phyloP scores from a whole-genome alignment of 2,113 vertebrate species.

The Sitta europaea region DNA sequence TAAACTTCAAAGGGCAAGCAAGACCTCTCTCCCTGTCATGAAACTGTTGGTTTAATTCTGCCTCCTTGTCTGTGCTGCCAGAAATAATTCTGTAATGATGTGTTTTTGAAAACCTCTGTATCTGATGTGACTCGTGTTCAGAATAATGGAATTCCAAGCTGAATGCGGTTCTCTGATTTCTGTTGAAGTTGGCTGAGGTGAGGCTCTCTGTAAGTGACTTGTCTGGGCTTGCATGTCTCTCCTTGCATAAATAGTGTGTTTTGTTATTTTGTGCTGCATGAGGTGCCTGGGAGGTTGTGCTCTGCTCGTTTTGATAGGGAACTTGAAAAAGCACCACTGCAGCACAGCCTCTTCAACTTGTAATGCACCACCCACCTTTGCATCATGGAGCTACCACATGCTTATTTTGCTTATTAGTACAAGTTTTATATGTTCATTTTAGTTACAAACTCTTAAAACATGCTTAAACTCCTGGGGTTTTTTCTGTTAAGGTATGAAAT shows the following conservation, averaged over 20 bases:
- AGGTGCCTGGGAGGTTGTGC: not conserved
- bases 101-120: conserved; percentile 8
- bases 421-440: not conserved
- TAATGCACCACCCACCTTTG: not conserved
- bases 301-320: not conserved
- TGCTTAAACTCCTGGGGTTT: not conserved
- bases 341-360: not conserved
- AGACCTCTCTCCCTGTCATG: not conserved
- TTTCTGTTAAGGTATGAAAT: not conserved
- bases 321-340: not conserved
- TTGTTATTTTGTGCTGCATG: not conserved
- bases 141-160: conserved; percentile 74
- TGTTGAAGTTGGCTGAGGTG: not conserved
- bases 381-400: rapidly evolving
- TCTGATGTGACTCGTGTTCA: conserved; percentile 68
- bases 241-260: not conserved
- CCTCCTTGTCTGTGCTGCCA: not conserved
- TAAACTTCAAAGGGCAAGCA: not conserved
- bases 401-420: not conserved
- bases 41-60: not conserved
- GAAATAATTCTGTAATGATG: conserved; percentile 37
- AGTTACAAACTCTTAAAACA: not conserved
- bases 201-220: not conserved
- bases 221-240: conserved; percentile 23
- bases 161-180: conserved; percentile 12